Evolutionary conservation across 2,888 invertebrate species (phyloP).

Genomic region (Chrysotoxum bicinctum): DNA sequence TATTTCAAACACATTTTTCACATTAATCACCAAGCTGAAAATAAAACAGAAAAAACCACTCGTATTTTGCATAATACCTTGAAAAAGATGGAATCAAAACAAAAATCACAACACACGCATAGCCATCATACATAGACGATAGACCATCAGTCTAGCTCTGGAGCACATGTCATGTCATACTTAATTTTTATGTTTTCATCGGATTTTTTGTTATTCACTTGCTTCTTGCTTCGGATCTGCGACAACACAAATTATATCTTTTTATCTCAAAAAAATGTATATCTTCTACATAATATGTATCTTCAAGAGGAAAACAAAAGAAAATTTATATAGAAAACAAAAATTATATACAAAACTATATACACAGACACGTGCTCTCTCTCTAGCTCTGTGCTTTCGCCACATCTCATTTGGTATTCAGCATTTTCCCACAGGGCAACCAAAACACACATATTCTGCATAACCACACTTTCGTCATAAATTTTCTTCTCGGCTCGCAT

Average conservation of each 20-base stretch:
- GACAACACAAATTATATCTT: slow-evolving; percentile 40
- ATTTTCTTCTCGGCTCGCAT: background rate
- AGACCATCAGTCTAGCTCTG: background rate
- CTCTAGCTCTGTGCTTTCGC: background rate
- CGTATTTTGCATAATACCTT: slow-evolving; percentile 55
- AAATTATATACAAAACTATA: no score
- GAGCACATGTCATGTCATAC: slow-evolving; percentile 63
- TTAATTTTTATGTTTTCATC: slow-evolving; percentile 50
- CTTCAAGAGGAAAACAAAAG: slow-evolving; percentile 59
- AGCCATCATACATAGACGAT: background rate
- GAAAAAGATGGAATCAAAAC: slow-evolving; percentile 68
- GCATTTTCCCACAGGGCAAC: slow-evolving; percentile 54
- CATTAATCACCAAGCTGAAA: slow-evolving; percentile 50
- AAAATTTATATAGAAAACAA: slow-evolving; percentile 22
- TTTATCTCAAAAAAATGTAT: slow-evolving; percentile 42
- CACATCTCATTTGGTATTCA: slow-evolving; percentile 55
- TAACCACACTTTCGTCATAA: slow-evolving; percentile 46
- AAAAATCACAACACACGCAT: slow-evolving; percentile 38
- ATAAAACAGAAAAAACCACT: background rate
- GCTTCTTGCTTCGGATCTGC: slow-evolving; percentile 2
- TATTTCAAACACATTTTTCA: slow-evolving; percentile 24
- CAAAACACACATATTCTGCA: slow-evolving; percentile 46
- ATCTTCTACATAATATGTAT: no score
- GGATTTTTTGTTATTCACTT: slow-evolving; percentile 24
- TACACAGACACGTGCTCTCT: slow-evolving; percentile 57